Base-by-base conservation (phyloP, 2,797 vertebrate species). In the Sebastes minor region DNA sequence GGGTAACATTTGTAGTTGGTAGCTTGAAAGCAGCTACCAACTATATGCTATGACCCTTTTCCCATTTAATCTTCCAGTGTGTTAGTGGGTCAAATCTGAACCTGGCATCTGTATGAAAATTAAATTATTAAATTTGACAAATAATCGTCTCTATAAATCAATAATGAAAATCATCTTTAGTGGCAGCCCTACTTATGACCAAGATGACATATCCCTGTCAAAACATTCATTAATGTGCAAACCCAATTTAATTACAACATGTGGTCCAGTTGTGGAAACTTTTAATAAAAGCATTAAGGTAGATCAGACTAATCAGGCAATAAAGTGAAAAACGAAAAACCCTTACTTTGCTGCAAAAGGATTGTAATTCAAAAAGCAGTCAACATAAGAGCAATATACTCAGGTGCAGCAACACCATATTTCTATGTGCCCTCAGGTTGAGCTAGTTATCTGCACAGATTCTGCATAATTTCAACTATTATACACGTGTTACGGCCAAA, bases 401-500 rank as follows among this genome's bases (percentile, higher is more conserved):
- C 70, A 70, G 67, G 46, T 72, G 25, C 59, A 71, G 30, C 57
- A 20, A 20, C 10, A 42, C 27, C 8, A 68, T 4, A 60, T 55
- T 25, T 53, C 10, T 18, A 11, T 70, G n/a, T 28, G 12, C 14
- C 18, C 18, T 32, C 32, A 30, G 5, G 16, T 30, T 66, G 16
- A 57, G 27, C 25, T 49, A 8, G 10, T 22, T 23, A 28, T 49
- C 53, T 72, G 23, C 11, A 60, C 23, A 13, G 8, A 57, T 70
- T 57, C 32, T 66, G 27, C 16, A 56, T 22, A 25, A 16, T 77
- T 72, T 66, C 18, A 64, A 46, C 61, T 42, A 56, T 56, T 66
- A 60, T 78, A 83, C 86, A 84, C 86, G 83, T 91, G 85, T 77
- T 77, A 33, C 11, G 59, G 13, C 27, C 74, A 66, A 63, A 59